Evolutionary conservation across 2,888 invertebrate species (phyloP).

Genomic region (Chaitophorus viminalis): DNA sequence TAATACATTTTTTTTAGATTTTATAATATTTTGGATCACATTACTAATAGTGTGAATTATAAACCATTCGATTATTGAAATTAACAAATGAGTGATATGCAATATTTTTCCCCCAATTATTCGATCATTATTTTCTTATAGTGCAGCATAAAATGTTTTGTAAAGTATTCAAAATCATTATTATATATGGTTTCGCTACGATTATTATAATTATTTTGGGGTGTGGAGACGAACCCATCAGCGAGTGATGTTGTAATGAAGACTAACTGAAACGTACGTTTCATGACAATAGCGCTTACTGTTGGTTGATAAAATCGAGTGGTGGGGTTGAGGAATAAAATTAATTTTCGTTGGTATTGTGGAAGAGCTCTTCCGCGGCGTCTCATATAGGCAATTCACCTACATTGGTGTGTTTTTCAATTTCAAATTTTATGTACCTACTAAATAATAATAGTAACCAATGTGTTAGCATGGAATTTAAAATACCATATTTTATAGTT

Average conservation of each 20-base stretch:
- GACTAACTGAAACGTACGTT: background rate
- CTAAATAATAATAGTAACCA: background rate
- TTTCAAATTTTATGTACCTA: background rate
- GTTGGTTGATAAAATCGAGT: background rate
- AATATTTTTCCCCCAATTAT: too few species aligned
- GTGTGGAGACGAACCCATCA: background rate
- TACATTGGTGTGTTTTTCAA: conserved; percentile 5
- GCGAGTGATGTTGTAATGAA: background rate
- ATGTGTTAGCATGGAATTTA: background rate
- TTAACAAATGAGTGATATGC: too few species aligned
- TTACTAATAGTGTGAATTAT: too few species aligned
- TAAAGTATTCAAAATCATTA: background rate
- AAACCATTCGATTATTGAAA: too few species aligned
- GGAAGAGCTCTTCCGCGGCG: conserved; percentile 5
- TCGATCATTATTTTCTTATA: too few species aligned
- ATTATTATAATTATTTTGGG: background rate
- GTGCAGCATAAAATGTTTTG: background rate
- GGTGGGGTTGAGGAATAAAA: background rate
- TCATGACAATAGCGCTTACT: background rate
- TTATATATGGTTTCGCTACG: background rate
- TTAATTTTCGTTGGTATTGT: background rate
- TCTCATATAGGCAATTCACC: conserved; percentile 53
- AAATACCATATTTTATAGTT: background rate
- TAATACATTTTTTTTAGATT: too few species aligned
- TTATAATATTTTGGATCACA: too few species aligned